phyloP scores from a whole-genome alignment of 2,888 invertebrate species.

The Cacoxenus indagator region DNA sequence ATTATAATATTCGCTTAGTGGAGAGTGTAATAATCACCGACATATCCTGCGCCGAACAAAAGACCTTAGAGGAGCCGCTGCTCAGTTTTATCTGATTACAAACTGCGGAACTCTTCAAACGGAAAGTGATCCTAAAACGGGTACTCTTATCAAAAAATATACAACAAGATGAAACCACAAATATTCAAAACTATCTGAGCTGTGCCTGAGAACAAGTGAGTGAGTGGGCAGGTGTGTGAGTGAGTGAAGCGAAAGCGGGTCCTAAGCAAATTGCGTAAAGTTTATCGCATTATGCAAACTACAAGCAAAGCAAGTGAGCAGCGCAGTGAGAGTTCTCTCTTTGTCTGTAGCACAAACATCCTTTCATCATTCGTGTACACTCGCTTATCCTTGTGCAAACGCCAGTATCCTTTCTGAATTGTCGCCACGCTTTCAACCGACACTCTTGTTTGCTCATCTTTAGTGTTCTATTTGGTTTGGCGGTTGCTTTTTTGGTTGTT shows the following conservation, averaged over 20 bases:
- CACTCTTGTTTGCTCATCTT: too few species aligned
- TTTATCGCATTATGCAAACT: conserved; percentile 13
- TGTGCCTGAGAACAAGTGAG: not conserved
- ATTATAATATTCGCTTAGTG: too few species aligned
- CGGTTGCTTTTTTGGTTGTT: not conserved
- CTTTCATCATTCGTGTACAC: not conserved
- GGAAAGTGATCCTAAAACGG: not conserved
- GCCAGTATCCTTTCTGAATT: conserved; percentile 26
- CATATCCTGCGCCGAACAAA: not conserved
- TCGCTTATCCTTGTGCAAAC: conserved; percentile 53
- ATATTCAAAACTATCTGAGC: not conserved
- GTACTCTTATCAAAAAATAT: not conserved
- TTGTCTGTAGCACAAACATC: not conserved
- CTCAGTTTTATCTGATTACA: not conserved
- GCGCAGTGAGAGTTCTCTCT: not conserved
- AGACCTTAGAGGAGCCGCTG: not conserved
- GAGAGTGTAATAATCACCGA: not conserved
- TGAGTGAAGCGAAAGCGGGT: not conserved
- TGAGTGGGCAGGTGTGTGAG: not conserved
- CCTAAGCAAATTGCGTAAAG: not conserved
- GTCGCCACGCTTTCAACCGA: conserved; percentile 37
- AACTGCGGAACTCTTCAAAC: not conserved
- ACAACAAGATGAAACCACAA: not conserved
- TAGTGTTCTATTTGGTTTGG: too few species aligned
- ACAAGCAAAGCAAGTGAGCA: not conserved